Base-by-base conservation (phyloP, 2,113 vertebrate genomes). In the Malaclemys terrapin region DNA sequence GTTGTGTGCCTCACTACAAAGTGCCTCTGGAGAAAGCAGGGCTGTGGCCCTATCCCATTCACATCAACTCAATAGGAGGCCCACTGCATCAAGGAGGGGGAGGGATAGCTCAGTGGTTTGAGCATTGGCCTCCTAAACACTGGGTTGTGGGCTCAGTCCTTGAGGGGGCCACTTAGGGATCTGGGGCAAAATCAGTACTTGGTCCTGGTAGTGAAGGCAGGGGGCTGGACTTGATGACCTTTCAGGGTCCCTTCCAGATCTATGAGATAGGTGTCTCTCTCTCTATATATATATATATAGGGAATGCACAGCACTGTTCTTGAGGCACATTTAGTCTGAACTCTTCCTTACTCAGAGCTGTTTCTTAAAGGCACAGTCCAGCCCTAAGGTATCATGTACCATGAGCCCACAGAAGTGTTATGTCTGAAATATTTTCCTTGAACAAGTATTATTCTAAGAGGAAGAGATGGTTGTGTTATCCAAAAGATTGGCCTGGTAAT, bases 31-130 rank as follows among this genome's bases (percentile, higher is more conserved):
- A 52, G 16, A 75, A 69, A 10, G 54, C 75, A 88, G 56, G 24
- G 0, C 0, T 25, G 52, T 49, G 49, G 27, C 57, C 59, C 27
- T 62, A 62, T 62, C 29, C 59, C 29, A 31, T 62, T 6, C 5
- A 29, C 29, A 14, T 62, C 27, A 62, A 62, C 13, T 62, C 69
- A 75, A 2, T 42, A 75, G 69, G 69, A 38, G 13, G 29, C 59
- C 29, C 59, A 62, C 59, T 35, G 29, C 29, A 35, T 35, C 29
- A 14, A 31, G 59, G 29, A 6, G 16, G 59, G 13, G 59, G 29
- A 35, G 45, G 45, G 45, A 45, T 45, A 45, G 45, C 45, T 45
- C 45, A 45, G 45, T 45, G 45, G 5, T 45, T 45, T 45, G 45
- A 45, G 45, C 45, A 45, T 45, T 45, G 45, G 45, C 45, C 45